Percentiles rank a stretch among this genome's conserved stretches.
phyloP scores from a whole-genome alignment of 1,140 invertebrate species.

The Eriocheir sinensis region DNA sequence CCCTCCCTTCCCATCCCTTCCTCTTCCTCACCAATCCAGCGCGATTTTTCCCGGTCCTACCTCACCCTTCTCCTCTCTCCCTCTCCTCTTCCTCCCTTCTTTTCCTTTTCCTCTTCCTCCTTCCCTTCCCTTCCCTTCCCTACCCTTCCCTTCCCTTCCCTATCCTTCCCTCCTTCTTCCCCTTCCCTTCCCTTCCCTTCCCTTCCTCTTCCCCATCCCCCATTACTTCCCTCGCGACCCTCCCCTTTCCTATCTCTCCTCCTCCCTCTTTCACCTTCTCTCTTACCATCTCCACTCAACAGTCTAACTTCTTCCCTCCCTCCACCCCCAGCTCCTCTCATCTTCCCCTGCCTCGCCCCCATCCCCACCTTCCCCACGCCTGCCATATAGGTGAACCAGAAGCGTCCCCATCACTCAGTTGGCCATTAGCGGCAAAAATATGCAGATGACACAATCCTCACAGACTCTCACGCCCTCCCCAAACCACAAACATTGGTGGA shows the following conservation, averaged over 20 bases:
- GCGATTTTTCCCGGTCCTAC: not conserved
- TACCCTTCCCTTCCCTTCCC: not conserved
- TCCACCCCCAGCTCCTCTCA: not conserved
- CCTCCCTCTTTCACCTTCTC: not conserved
- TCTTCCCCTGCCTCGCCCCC: not conserved
- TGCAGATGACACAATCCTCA: not conserved
- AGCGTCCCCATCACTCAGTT: not conserved
- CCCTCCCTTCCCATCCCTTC: not conserved
- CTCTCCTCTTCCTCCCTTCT: not conserved
- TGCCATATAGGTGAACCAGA: not conserved
- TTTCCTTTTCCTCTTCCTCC: slow-evolving; percentile 25
- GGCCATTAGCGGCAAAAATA: not conserved
- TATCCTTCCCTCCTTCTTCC: not conserved
- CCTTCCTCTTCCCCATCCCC: not conserved
- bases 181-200: not conserved
- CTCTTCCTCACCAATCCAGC: not conserved
- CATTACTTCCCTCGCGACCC: too few relatives aligned
- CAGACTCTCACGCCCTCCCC: not conserved
- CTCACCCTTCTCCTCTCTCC: not conserved
- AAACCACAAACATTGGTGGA: not conserved
- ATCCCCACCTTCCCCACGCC: too few relatives aligned
- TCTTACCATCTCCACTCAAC: too few relatives aligned
- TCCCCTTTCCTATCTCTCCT: not conserved
- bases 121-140: not conserved
- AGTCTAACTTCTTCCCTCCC: too few relatives aligned